Evolutionary conservation across 1,140 invertebrate genomes (phyloP).

Genomic region (Chrysoperla carnea): DNA sequence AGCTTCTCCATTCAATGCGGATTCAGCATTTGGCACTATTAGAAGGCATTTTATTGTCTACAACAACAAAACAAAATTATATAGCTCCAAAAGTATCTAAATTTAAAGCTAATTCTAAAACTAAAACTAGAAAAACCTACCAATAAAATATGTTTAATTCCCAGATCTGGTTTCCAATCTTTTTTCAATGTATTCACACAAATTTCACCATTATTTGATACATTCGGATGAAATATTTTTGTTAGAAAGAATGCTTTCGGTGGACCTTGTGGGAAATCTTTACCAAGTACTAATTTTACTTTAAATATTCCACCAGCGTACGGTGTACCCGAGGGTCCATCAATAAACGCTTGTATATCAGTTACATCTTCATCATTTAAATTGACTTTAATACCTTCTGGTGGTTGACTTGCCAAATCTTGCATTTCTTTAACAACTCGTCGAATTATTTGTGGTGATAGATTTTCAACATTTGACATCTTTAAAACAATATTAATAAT

Average conservation of each 20-base stretch:
- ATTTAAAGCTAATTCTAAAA: too few relatives aligned
- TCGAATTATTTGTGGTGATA: conserved; percentile 81
- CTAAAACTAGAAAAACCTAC: conserved; percentile 29
- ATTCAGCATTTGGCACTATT: conserved; percentile 89
- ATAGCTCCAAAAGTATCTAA: background rate
- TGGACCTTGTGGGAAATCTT: conserved; percentile 83
- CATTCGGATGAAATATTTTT: conserved; percentile 96
- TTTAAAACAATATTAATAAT: conserved; percentile 16
- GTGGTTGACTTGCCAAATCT: conserved; percentile 54
- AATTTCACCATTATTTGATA: conserved; percentile 85
- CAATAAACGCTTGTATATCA: conserved; percentile 80
- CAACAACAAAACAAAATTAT: conserved; percentile 17
- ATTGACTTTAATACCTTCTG: conserved; percentile 75
- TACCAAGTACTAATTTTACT: conserved; percentile 78
- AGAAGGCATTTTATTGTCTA: conserved; percentile 82
- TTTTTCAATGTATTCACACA: conserved; percentile 95
- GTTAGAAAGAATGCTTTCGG: conserved; percentile 93
- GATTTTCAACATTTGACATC: conserved; percentile 82
- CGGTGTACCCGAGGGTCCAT: conserved; percentile 67
- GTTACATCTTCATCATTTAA: conserved; percentile 83
- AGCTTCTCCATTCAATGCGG: conserved; percentile 85
- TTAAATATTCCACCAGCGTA: conserved; percentile 71
- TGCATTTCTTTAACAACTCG: conserved; percentile 69
- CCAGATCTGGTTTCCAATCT: conserved; percentile 92
- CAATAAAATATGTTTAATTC: conserved; percentile 88